Evolutionary conservation across 2,888 invertebrate genomes (phyloP), one percentile per base, ranked within the genome.

Genomic region (Corythucha ciliata): DNA sequence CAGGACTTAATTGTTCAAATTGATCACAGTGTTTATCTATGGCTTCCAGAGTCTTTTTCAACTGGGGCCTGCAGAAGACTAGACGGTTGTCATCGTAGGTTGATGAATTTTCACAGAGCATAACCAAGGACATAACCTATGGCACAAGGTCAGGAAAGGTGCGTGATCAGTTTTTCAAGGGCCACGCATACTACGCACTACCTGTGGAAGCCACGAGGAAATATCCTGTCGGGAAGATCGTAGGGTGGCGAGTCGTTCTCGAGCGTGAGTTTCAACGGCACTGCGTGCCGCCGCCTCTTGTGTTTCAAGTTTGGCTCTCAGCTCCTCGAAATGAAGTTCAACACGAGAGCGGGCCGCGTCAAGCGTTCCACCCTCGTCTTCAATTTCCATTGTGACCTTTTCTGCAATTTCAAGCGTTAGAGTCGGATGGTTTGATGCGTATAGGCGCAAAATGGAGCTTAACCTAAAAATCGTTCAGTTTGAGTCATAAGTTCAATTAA

Each of bases 1-100:
- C 72, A 5, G 72, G 72, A 22, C 68, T 64, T 25, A 74, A 65
- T 53, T 74, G 74, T 22, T 70, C 65, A 59, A 74, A 74, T 62
- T 74, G 73, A 56, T 73, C 72, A 54, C 74, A 73, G 53, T 74
- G 74, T 59, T 74, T 72, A 58, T 75, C 72, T 42, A 76, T 64
- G 0, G 72, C 70, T 24, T 68, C 70, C 46, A 75, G 59, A 21
- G 74, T 66, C 42, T 70, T 67, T 51, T 69, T 69, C 6, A 75
- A 68, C 57, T 74, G 74, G 14, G 66, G 64, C 14, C 70, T 69
- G 16, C 72, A 71, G 33, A 69, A 64, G 20, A 75, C 57, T 7
- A 76, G 65, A 52, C 72, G 68, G 53, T 72, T 70, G 58, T 76
- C 74, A 60, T 76, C 75, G 55, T 72, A 72, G 52, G 72, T 69